A percentile compares a stretch with the other conserved stretches of the same genome.
These are phyloP conservation scores for Pagetopsis macropterus DNA, from an alignment of 2,797 vertebrate species.

Conservation along the genomic window DNA sequence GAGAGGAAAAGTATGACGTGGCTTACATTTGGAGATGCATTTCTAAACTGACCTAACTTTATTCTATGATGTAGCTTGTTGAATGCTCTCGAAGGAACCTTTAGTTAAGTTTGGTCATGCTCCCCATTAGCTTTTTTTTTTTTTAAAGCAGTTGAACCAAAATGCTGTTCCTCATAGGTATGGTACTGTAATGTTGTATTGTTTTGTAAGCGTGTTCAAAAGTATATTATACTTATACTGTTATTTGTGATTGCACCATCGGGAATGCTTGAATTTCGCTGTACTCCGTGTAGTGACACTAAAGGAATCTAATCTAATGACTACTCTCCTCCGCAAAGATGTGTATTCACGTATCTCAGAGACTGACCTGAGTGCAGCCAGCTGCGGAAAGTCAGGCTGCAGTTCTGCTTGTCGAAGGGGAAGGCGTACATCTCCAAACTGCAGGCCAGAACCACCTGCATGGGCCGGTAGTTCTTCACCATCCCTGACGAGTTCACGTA, in stretches of 20 bases:
- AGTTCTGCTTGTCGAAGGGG: constrained; percentile 91
- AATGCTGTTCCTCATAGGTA: not conserved
- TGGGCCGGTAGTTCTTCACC: constrained; percentile 87
- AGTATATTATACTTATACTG: no score
- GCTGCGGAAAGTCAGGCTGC: constrained; percentile 90
- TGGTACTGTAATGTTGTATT: not conserved
- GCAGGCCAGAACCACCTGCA: constrained; percentile 88
- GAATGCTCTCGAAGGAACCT: not conserved
- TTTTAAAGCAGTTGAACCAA: not conserved
- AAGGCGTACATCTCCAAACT: constrained; percentile 88
- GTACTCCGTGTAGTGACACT: no score
- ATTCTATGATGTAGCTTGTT: not conserved
- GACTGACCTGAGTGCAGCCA: constrained; percentile 88
- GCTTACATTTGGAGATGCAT: not conserved
- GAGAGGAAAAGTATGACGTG: not conserved
- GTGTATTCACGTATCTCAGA: not conserved
- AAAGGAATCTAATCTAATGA: not conserved
- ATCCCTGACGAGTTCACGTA: constrained; percentile 89
- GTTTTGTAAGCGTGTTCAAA: no score
- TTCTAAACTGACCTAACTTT: not conserved
- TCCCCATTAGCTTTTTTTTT: not conserved
- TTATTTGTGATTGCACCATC: no score
- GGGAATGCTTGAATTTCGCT: no score
- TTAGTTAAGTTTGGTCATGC: not conserved
- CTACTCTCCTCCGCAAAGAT: not conserved